A percentile compares a stretch with the other conserved stretches of the same genome.
Evolutionary conservation across 2,888 invertebrate species (phyloP).

Genomic region (Habroteleia sp.): DNA sequence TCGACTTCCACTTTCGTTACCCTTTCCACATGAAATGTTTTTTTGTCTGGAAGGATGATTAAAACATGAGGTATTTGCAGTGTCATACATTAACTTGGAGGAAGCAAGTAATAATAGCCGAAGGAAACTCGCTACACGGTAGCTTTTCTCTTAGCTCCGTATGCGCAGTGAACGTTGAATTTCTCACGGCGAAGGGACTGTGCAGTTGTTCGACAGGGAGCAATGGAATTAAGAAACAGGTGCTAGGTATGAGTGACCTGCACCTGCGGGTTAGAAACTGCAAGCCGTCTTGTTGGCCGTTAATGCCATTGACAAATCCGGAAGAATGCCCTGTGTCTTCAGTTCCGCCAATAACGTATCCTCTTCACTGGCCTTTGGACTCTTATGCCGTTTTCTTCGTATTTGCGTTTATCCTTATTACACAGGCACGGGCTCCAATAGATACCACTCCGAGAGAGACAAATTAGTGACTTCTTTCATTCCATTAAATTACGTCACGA

Average conservation of each 20-base stretch:
- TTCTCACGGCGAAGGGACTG: conserved; percentile 56
- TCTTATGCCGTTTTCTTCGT: conserved; percentile 4
- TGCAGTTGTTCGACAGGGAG: conserved; percentile 55
- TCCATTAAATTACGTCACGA: background rate
- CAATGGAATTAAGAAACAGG: conserved; percentile 59
- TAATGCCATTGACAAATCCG: conserved; percentile 45
- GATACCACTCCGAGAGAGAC: background rate
- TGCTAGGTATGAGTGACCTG: conserved; percentile 51
- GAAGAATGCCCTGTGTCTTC: conserved; percentile 30
- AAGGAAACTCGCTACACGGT: conserved; percentile 52
- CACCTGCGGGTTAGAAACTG: conserved; percentile 58
- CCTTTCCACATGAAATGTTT: conserved; percentile 11
- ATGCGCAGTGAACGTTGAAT: conserved; percentile 54
- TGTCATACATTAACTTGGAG: conserved; percentile 51
- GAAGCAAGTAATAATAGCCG: conserved; percentile 42
- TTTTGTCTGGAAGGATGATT: conserved; percentile 39
- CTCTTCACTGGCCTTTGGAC: conserved; percentile 14
- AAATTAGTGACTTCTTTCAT: conserved; percentile 6
- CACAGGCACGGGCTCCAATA: background rate
- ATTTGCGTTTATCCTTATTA: conserved; percentile 28
- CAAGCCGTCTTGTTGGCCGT: conserved; percentile 10
- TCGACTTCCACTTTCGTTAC: conserved; percentile 7
- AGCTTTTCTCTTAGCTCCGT: conserved; percentile 37
- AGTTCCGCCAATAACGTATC: conserved; percentile 7
- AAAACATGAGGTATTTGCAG: conserved; percentile 47